These are phyloP conservation scores for Noctua janthina DNA, from an alignment of 2,888 invertebrate genomes.

Conservation along the genomic window DNA sequence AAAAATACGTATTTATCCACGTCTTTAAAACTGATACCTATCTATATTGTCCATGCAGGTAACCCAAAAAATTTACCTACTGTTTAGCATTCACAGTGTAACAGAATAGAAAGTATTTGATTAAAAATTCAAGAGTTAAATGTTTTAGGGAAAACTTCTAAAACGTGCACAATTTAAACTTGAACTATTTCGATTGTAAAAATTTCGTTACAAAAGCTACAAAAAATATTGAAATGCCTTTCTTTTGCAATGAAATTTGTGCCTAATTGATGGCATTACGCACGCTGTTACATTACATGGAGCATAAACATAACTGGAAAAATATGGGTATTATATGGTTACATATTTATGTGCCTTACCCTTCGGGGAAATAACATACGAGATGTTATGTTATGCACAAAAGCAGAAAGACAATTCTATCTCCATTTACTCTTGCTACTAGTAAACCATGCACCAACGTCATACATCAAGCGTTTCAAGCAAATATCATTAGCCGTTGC, in stretches of 20 bases:
- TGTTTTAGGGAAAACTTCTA: background rate
- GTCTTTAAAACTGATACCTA: background rate
- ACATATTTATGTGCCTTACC: background rate
- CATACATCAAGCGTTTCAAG: slow-evolving; percentile 62
- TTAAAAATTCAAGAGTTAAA: background rate
- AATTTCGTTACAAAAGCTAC: background rate
- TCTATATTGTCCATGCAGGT: background rate
- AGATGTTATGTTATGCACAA: background rate
- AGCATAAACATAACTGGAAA: background rate
- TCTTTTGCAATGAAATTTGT: background rate
- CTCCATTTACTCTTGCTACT: background rate
- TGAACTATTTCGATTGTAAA: background rate
- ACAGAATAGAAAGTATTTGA: background rate
- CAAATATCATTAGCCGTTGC: slow-evolving; percentile 65
- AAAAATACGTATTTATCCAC: background rate
- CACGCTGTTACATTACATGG: background rate
- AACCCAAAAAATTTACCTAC: background rate
- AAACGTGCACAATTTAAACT: background rate
- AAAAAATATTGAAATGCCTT: background rate
- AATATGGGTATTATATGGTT: background rate
- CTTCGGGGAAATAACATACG: background rate
- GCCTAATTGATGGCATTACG: background rate
- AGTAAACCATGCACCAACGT: slow-evolving; percentile 17
- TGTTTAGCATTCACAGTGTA: background rate
- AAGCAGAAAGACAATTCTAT: background rate